These are phyloP conservation scores for Telmatochromis sp. DNA, from an alignment of 2,113 vertebrate species.

Conservation along the genomic window DNA sequence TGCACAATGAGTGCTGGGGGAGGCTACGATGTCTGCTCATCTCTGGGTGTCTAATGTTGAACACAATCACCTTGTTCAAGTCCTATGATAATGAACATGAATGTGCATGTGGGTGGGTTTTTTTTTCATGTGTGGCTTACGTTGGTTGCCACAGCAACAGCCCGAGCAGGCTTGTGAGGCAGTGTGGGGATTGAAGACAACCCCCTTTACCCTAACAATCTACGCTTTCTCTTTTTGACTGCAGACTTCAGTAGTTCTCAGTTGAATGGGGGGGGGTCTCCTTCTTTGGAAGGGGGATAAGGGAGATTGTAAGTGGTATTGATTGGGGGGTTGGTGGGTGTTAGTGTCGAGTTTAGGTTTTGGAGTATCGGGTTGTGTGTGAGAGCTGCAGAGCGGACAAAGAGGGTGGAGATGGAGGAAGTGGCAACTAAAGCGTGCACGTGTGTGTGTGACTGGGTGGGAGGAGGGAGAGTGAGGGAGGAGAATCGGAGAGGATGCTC, in stretches of 20 bases:
- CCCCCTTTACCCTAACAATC: not conserved
- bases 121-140: not conserved
- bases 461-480: slow-evolving; percentile 10
- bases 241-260: not conserved
- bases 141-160: slow-evolving; percentile 58
- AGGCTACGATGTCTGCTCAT: not conserved
- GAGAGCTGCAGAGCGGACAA: not conserved
- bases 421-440: slow-evolving; percentile 2
- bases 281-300: not conserved
- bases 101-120: not conserved
- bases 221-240: not conserved
- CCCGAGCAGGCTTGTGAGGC: not conserved
- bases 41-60: not conserved
- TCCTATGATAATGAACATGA: not conserved
- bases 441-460: slow-evolving; percentile 3
- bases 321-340: not conserved
- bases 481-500: slow-evolving; percentile 44
- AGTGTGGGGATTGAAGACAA: slow-evolving; percentile 2
- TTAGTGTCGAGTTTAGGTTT: not conserved
- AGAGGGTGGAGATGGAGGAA: slow-evolving; percentile 35
- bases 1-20: not conserved
- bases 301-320: not conserved
- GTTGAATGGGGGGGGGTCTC: not conserved
- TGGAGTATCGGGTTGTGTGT: not conserved
- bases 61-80: not conserved